A percentile compares a stretch with the other conserved stretches of the same genome.
These are phyloP conservation scores for Brachyistius frenatus DNA, from an alignment of 2,113 vertebrate genomes.

Conservation along the genomic window DNA sequence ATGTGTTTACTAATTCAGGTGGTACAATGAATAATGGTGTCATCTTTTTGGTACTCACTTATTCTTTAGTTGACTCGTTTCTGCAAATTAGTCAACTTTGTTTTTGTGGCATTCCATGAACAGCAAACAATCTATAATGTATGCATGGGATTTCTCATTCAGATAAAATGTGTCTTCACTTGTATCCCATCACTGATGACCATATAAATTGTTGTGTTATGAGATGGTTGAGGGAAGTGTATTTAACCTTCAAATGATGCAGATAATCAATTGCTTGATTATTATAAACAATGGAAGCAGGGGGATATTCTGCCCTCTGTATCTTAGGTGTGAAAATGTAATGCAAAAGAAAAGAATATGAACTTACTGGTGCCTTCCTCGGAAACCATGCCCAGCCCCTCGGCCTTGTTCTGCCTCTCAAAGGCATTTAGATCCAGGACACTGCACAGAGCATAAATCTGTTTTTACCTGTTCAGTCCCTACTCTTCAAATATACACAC, in stretches of 20 bases:
- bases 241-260: conserved; percentile 1
- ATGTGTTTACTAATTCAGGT: conserved; percentile 19
- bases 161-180: conserved; percentile 11
- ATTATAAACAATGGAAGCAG: conserved; percentile 10
- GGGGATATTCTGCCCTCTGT: conserved; percentile 1
- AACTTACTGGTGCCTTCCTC: conserved; percentile 95
- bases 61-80: neutral
- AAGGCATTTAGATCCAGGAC: conserved; percentile 96
- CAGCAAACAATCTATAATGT: neutral
- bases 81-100: neutral
- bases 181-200: neutral
- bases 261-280: neutral
- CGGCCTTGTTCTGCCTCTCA: conserved; percentile 96
- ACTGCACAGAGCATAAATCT: conserved; percentile 74
- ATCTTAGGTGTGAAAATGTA: neutral
- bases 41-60: neutral
- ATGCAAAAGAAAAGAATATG: conserved; percentile 7
- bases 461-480: neutral
- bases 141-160: neutral
- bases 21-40: conserved; percentile 7
- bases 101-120: neutral
- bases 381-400: conserved; percentile 96
- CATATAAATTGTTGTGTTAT: conserved; percentile 1
- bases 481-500: neutral
- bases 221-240: neutral